Evolutionary conservation across 2,888 invertebrate genomes (phyloP).

Genomic region (Ischnus inquisitorius): DNA sequence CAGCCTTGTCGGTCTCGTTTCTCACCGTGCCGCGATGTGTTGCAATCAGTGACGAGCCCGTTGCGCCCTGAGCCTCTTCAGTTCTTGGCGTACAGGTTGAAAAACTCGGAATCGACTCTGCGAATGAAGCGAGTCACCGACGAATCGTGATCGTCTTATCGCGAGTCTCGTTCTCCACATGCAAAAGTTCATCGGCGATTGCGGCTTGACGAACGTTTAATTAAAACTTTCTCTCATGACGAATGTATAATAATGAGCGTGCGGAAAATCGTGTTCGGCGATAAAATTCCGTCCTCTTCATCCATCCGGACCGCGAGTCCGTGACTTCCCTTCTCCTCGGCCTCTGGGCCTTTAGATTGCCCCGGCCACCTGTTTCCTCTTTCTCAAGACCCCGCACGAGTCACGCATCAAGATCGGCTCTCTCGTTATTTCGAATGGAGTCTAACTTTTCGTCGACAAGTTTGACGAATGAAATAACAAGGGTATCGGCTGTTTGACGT

Average conservation of each 20-base stretch:
- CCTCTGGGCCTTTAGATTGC: background rate
- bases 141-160: constrained; percentile 54
- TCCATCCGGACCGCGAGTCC: background rate
- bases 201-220: constrained; percentile 71
- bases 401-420: background rate
- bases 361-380: background rate
- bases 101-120: constrained; percentile 1
- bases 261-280: constrained; percentile 63
- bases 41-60: too few relatives aligned
- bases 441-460: background rate
- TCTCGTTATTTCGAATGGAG: constrained; percentile 1
- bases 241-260: constrained; percentile 69
- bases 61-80: too few relatives aligned
- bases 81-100: background rate
- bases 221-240: constrained; percentile 74
- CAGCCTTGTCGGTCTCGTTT: background rate
- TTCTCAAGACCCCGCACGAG: constrained; percentile 13
- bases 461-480: constrained; percentile 62
- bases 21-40: background rate
- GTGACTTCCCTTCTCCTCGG: constrained; percentile 11
- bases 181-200: constrained; percentile 72
- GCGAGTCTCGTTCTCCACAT: constrained; percentile 45
- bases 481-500: constrained; percentile 25
- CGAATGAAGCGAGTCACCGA: background rate
- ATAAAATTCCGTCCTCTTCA: constrained; percentile 56